Base-by-base conservation (phyloP, 2,797 vertebrate genomes). In the Odontamblyopus rebecca region DNA sequence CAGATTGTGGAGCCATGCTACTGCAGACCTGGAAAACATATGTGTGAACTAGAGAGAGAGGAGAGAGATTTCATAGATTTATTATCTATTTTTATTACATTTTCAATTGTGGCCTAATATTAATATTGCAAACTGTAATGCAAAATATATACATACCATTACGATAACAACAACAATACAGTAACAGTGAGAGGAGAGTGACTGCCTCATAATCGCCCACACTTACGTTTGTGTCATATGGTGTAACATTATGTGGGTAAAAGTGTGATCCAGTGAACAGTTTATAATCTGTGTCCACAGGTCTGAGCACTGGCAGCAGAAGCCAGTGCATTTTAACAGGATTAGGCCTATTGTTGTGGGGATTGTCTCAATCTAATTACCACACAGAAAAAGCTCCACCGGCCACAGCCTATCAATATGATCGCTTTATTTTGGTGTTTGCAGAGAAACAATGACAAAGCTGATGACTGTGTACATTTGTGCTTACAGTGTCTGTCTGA, bases 351-450 rank as follows among this genome's bases (percentile, higher is more conserved):
- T 89, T 86, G 87, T 88, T 86, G 81, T 82, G 78, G 73, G 85
- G 89, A 91, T 91, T 77, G 86, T 90, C 80, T 84, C 75, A 84
- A 82, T 82, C 82, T 84, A 86, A 89, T 91, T 88, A 88, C 79
- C 78, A 82, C 80, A 74, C 74, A 74, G 75, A 85, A 68, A 38
- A 71, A 82, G 77, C 53, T 85, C 85, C 85, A 80, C 73, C 27
- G 73, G 73, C 66, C 76, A 68, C 38, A 60, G 72, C 51, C 60
- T 79, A 64, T 75, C 73, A 67, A 71, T 61, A 71, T 79, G 78
- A 72, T 79, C 81, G 74, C 61, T 76, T 72, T 44, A 61, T 65
- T 61, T 64, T 59, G 63, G 50, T 19, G 54, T 15, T 44, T 77
- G 81, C 61, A 44, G 59, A 78, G 82, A 0, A 71, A 80, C 78